phyloP scores from a whole-genome alignment of 1,140 invertebrate species.

The Caenorhabditis elegans region WBcel235 BX284604.4:7397001-7397500 shows the following conservation, averaged over 20 bases:
- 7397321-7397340: not conserved
- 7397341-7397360: not conserved
- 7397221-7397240: not conserved
- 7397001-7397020: constrained; percentile 9
- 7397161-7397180: constrained; percentile 22
- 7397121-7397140: too few relatives aligned
- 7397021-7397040: not conserved
- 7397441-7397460: not conserved
- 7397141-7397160: not conserved
- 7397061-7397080: not conserved
- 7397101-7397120: not conserved
- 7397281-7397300: not conserved
- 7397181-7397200: not conserved
- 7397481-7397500: not conserved
- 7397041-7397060: not conserved
- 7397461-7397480: not conserved
- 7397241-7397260: not conserved
- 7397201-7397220: not conserved
- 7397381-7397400: not conserved
- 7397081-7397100: not conserved
- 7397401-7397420: not conserved
- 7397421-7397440: not conserved
- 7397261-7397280: not conserved
- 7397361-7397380: not conserved
- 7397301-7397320: not conserved